Evolutionary conservation across 35 echinoderm and acorn worm genomes (phyloP), one percentile per base, ranked within the genome.

Genomic region (Apostichopus californicus): DNA sequence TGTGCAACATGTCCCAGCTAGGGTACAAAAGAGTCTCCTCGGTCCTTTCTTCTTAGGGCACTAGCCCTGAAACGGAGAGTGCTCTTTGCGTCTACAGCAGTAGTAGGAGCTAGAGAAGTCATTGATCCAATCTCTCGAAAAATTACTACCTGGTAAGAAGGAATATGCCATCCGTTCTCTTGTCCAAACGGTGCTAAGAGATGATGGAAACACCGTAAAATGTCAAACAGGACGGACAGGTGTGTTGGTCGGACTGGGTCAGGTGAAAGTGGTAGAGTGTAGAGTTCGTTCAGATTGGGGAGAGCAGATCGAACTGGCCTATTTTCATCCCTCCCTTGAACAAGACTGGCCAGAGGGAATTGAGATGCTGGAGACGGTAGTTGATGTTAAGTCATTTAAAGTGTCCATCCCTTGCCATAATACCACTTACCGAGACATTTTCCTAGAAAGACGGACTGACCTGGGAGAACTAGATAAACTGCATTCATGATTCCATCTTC

Each of bases 1-100:
- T 90, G 26, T 21, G 55, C 5, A 9, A 78, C 1, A 85, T 92
- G 1, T n/a, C 78, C 2, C 94, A 95, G 28, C 28, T 34, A 34
- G 64, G 58, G 60, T 1, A 73, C 54, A 9, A 73, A 77, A 15
- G 94, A 95, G 78, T 82, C 82, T 2, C 86, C 94, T 4, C 77
- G 93, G 14, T 14, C 64, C 1, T 96, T 93, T 21, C 17, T 91
- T 4, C 80, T 93, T 5, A 56, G 92, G 26, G 59, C 72, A 0
- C 59, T 96, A 64, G 81, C 80, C 20, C 66, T 96, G 8, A 22
- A 88, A 17, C 95, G 93, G 34, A 85, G 73, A 56, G 82, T 96
- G 8, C 17, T 94, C 15, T 92, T 96, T 81, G 95, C 92, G 11
- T 91, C 87, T 7, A 52, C 91, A 28, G 95, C 93, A 78, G 65